Percentiles rank a stretch among this genome's conserved stretches.
Conservation (phyloP, 37 sponge, comb jelly and placozoan genomes). For the Chondrosia reniformis region DNA sequence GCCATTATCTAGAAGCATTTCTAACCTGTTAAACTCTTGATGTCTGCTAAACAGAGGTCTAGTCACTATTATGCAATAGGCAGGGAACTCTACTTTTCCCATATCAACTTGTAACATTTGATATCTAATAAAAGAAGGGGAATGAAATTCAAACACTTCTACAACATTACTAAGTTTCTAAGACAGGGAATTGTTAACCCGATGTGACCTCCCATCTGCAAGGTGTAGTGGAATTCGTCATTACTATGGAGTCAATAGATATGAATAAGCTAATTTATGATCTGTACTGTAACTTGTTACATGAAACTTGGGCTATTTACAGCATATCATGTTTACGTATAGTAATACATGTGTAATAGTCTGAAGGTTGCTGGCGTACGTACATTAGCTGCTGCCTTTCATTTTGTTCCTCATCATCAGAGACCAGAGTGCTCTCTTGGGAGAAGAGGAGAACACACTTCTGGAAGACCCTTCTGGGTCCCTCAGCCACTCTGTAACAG, state of each 20-base stretch:
- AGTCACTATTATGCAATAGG: conserved; percentile 49
- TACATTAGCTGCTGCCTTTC: neutral
- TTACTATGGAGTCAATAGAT: too few species aligned
- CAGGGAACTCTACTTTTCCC: conserved; percentile 48
- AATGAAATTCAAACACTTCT: neutral
- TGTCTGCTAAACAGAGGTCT: conserved; percentile 45
- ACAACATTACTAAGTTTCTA: too few species aligned
- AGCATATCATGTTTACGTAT: too few species aligned
- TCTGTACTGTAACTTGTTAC: too few species aligned
- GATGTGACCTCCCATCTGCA: too few species aligned
- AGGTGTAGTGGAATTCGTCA: too few species aligned
- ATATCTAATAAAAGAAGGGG: conserved; percentile 37
- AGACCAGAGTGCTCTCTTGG: conserved; percentile 19
- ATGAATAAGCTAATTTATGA: too few species aligned
- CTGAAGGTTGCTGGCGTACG: neutral
- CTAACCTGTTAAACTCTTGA: conserved; percentile 62
- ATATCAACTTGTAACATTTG: conserved; percentile 60
- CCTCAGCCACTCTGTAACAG: conserved; percentile 36
- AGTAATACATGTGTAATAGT: conserved; percentile 19
- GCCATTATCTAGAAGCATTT: neutral
- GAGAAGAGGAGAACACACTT: conserved; percentile 47
- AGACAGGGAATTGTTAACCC: too few species aligned
- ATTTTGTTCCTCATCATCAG: conserved; percentile 28
- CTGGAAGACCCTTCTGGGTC: conserved; percentile 27
- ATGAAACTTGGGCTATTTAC: too few species aligned